Evolutionary conservation across 2,113 vertebrate species (phyloP), one percentile per base, ranked within the genome.

Genomic region (Scolopax mira): DNA sequence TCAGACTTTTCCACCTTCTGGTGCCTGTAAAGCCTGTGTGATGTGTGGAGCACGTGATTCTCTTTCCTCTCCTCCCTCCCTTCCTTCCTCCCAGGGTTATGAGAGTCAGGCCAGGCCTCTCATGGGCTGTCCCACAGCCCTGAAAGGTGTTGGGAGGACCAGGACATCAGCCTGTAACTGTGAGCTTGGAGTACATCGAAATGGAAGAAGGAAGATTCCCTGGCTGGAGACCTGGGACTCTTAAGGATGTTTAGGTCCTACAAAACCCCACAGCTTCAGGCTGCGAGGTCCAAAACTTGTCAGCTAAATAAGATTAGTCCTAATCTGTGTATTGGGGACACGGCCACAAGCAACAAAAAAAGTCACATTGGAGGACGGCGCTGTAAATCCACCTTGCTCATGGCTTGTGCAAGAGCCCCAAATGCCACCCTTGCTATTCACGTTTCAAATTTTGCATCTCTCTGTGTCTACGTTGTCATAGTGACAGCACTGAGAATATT

Each of bases 1-100:
- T 86, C 90, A 84, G 66, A 79, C 27, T 83, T 49, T 46, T 87
- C n/a, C 54, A 79, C 30, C 41, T 91, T 62, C 54, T 79, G 49
- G 19, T n/a, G 41, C n/a, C 79, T 79, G 39, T 71, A 67, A 78
- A 84, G n/a, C 35, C 3, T 18, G 49, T 60, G 46, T 17, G 55
- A 24, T 28, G 13, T 13, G 46, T 83, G 67, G 72, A 93, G 23
- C 44, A 44, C 21, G 4, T 81, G 77, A 81, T 89, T 49, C 91
- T 70, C 62, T 89, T 94, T 92, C 87, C 93, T 95, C 39, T 93
- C 86, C 80, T 93, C 84, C 86, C 80, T 93, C 84, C 64, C 87
- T 94, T 94, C 94, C 95, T 95, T 95, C 91, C 89, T 91, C 46
- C 75, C 44, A 44, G 81, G 23, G 33, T 62, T 62, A 4, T 7